Conservation (phyloP, 2,888 invertebrate species). For the Melangyna quadrimaculata region DNA sequence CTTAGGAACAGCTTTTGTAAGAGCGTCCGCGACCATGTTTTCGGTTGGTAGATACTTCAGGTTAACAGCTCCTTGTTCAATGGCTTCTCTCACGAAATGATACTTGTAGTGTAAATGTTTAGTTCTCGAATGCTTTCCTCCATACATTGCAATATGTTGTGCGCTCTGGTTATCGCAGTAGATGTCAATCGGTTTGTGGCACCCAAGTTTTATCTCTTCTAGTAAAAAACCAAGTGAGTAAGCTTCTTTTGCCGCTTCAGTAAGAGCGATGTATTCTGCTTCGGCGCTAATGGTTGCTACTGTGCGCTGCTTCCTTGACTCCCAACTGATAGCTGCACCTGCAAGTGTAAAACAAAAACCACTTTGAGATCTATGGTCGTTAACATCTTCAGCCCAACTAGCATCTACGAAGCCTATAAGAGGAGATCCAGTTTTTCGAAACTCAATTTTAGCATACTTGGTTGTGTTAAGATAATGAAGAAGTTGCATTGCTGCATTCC, state of each 20-base stretch:
- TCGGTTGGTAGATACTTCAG: not conserved
- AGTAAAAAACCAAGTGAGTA: constrained; percentile 1
- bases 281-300: not conserved
- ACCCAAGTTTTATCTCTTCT: not conserved
- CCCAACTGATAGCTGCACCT: constrained; percentile 16
- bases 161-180: constrained; percentile 15
- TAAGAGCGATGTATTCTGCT: not conserved
- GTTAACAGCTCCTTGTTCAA: not conserved
- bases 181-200: not conserved
- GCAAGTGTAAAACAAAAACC: constrained; percentile 24
- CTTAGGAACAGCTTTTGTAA: not conserved
- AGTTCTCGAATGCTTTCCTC: not conserved
- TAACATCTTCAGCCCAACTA: constrained; percentile 32
- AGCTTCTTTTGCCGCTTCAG: constrained; percentile 16
- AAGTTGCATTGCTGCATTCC: not conserved
- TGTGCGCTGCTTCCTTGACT: not conserved
- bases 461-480: constrained; percentile 16
- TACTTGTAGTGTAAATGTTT: not conserved
- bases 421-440: not conserved
- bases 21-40: not conserved
- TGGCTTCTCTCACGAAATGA: not conserved
- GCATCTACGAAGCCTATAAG: constrained; percentile 2
- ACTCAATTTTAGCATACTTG: constrained; percentile 20
- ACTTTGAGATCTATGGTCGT: constrained; percentile 26
- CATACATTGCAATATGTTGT: not conserved